Evolutionary conservation across 2,113 vertebrate genomes (phyloP), one percentile per base, ranked within the genome.

Genomic region (Chionodraco myersi): DNA sequence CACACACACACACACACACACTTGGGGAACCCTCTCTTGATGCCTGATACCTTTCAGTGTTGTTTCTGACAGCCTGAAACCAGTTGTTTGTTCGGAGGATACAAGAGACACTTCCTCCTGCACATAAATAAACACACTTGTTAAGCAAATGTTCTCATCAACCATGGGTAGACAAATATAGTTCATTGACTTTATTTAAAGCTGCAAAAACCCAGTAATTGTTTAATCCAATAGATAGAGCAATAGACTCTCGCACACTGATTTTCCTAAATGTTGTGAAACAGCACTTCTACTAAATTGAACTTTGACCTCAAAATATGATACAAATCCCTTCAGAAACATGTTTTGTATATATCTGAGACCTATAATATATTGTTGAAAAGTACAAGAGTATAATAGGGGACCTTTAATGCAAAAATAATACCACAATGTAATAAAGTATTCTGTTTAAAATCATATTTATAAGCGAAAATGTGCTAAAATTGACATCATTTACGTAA

Each of bases 21-120:
- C 75, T 80, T 84, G 82, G 86, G 80, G 88, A 91, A 88, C 62
- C 88, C 91, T 41, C 88, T 83, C 75, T 81, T 92, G 82, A 89
- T 88, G 79, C 87, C 67, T 91, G 83, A 89, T 88, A 78, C 87
- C 67, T 91, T 89, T 65, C 89, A 90, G 72, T 82, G 86, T 83
- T 88, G 1, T 77, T 73, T 88, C 71, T 89, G 79, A 88, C 88
- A 72, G 51, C 57, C 68, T 67, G 52, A 15, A 52, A 69, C 58
- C 57, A 47, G 59, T 72, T 77, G 63, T 64, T 60, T 72, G 12
- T 80, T 26, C 2, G 26, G 41, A 13, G 51, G 65, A 59, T 30
- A 82, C 54, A 61, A 68, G 65, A 74, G 23, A 70, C 34, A 45
- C 0, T 26, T 21, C 36, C 18, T 56, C 36, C 18, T 56, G 30